phyloP scores from a whole-genome alignment of 1,140 invertebrate genomes.

The Himalopsyche phryganea region DNA sequence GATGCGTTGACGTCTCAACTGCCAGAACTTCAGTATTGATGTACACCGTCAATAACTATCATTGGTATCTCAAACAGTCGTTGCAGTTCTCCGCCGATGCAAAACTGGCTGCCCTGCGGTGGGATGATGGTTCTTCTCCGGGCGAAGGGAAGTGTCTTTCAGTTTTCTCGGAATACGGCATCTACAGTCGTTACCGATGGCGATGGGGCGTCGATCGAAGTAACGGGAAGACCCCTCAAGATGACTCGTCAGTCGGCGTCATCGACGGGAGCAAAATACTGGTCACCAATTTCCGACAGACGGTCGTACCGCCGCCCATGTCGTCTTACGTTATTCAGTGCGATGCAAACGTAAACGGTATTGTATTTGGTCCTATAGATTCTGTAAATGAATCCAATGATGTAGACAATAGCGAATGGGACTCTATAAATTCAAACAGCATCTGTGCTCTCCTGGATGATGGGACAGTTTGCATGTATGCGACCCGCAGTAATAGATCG shows the following conservation, averaged over 20 bases:
- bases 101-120: slow-evolving; percentile 54
- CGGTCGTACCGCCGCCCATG: slow-evolving; percentile 82
- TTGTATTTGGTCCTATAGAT: slow-evolving; percentile 55
- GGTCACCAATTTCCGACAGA: slow-evolving; percentile 68
- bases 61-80: slow-evolving; percentile 86
- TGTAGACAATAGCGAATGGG: slow-evolving; percentile 4
- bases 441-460: slow-evolving; percentile 41
- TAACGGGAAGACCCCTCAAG: slow-evolving; percentile 44
- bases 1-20: slow-evolving; percentile 47
- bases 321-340: slow-evolving; percentile 59
- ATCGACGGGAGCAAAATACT: slow-evolving; percentile 74
- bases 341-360: slow-evolving; percentile 55
- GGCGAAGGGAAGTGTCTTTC: slow-evolving; percentile 58
- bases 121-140: slow-evolving; percentile 58
- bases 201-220: slow-evolving; percentile 59
- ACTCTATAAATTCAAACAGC: slow-evolving; percentile 44
- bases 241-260: slow-evolving; percentile 65
- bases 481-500: neutral
- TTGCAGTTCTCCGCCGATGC: slow-evolving; percentile 53
- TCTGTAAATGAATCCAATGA: too few relatives aligned
- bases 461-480: slow-evolving; percentile 18
- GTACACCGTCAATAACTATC: slow-evolving; percentile 81
- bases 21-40: slow-evolving; percentile 59
- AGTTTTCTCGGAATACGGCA: slow-evolving; percentile 54
- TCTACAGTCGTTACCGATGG: slow-evolving; percentile 60